Base-by-base conservation (phyloP, 2,113 vertebrate genomes). In the Calidris pugnax region DNA sequence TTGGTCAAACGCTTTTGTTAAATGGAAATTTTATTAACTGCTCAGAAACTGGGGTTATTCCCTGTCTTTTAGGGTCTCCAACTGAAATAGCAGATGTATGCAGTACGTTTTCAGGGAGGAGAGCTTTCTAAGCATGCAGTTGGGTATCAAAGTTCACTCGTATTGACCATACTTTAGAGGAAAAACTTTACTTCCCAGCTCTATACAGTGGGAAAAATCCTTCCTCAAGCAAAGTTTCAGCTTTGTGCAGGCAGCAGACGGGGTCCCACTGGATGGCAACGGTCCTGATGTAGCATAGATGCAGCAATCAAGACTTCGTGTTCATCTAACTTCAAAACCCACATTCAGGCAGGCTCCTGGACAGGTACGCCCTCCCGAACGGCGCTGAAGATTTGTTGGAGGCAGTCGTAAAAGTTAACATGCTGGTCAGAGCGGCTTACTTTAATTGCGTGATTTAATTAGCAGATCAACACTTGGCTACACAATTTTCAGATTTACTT, bases 381-480 rank as follows among this genome's bases (percentile, higher is more conserved):
- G 27, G 45, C 9, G 2, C 15, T 17, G 37, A 71, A 28, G 55
- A 85, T 66, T 72, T 71, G 74, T 69, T 79, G 10, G 57, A 74
- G 10, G 8, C 51, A 85, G 62, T 35, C 12, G 1, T 89, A 89
- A 78, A 95, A 91, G 62, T 82, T 81, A 76, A 78, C 27, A 2
- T 7, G 64, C 51, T 67, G 79, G 57, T 89, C 81, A 92, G 62
- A 79, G 55, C 5, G 33, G 62, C 69, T 95, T 87, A 89, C 33
- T 91, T 95, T 91, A 97, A 97, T 26, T 71, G 67, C 51, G 33
- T 35, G 57, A 89, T 87, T 91, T 91, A 95, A 96, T 95, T 83
- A 95, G 53, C 91, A 95, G 89, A 95, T 92, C 94, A 92, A 76
- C 91, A 85, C 57, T 87, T 89, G 7, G 30, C 66, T 63, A 76